Percentiles rank a stretch among this genome's conserved stretches.
Evolutionary conservation across 2,113 vertebrate species (phyloP).

Genomic region (Protomyctophum bolini): DNA sequence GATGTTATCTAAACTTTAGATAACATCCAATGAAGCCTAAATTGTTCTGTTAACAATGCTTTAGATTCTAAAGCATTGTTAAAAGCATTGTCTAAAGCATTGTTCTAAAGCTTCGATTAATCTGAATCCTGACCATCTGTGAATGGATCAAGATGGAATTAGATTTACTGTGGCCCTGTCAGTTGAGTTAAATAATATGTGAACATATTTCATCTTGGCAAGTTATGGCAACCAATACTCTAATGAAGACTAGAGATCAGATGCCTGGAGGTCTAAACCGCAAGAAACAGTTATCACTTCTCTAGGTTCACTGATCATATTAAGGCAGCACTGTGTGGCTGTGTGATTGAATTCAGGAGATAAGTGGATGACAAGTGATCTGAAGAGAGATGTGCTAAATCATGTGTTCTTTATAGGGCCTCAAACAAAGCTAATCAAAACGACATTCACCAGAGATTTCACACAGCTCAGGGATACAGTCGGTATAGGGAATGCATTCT

Average conservation of each 20-base stretch:
- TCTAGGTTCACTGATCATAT: neutral
- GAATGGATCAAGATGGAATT: neutral
- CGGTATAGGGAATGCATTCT: too few relatives aligned
- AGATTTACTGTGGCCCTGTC: neutral
- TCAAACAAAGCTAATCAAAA: too few relatives aligned
- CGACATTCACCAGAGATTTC: too few relatives aligned
- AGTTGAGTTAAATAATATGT: conserved; percentile 7
- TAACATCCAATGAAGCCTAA: too few relatives aligned
- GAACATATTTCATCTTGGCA: neutral
- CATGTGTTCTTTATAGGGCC: too few relatives aligned
- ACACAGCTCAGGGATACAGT: too few relatives aligned
- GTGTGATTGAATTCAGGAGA: too few relatives aligned
- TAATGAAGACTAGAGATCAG: conserved; percentile 20
- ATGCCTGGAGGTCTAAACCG: conserved; percentile 1
- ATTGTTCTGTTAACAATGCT: too few relatives aligned
- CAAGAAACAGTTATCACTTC: neutral
- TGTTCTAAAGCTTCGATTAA: conserved; percentile 9
- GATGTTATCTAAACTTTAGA: conserved; percentile 5
- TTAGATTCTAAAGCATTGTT: neutral
- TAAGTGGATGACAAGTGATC: too few relatives aligned
- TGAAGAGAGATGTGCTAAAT: too few relatives aligned
- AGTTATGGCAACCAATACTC: neutral
- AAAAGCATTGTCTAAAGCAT: too few relatives aligned
- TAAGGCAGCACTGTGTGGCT: neutral
- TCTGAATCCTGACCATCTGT: conserved; percentile 16